phyloP scores from a whole-genome alignment of 2,797 vertebrate genomes.

The Melanotaenia trifasciata region DNA sequence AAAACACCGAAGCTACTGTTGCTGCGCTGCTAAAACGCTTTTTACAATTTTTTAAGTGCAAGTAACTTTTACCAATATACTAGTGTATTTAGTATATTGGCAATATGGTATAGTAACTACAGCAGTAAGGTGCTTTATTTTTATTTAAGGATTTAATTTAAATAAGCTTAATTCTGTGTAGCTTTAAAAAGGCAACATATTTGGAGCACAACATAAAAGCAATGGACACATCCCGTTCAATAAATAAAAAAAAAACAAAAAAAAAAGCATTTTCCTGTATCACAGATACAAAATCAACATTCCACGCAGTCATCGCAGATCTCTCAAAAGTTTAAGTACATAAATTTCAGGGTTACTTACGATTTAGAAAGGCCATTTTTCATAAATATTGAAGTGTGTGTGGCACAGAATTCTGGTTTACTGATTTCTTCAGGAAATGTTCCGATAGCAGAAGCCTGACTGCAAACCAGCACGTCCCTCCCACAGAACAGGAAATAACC shows the following conservation, averaged over 20 bases:
- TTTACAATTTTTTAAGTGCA: too few species aligned
- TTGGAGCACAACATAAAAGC: too few species aligned
- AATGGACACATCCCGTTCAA: not conserved
- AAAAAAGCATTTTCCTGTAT: not conserved
- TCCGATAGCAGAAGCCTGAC: not conserved
- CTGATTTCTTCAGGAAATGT: not conserved
- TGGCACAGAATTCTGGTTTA: not conserved
- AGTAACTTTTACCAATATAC: too few species aligned
- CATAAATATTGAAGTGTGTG: not conserved
- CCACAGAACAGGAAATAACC: too few species aligned
- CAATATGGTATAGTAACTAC: not conserved
- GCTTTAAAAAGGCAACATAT: too few species aligned
- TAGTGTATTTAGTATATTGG: too few species aligned
- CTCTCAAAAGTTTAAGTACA: not conserved
- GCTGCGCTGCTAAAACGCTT: too few species aligned
- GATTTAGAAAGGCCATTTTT: not conserved
- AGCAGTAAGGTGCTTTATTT: not conserved
- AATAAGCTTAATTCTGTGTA: too few species aligned
- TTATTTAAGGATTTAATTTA: not conserved
- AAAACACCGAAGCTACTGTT: too few species aligned
- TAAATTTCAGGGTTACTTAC: not conserved
- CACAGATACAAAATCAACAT: not conserved
- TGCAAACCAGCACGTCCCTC: too few species aligned
- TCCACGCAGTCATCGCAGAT: not conserved
- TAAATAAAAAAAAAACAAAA: too few species aligned